phyloP scores from a whole-genome alignment of 2,888 invertebrate species.

The Cosmia pyralina region DNA sequence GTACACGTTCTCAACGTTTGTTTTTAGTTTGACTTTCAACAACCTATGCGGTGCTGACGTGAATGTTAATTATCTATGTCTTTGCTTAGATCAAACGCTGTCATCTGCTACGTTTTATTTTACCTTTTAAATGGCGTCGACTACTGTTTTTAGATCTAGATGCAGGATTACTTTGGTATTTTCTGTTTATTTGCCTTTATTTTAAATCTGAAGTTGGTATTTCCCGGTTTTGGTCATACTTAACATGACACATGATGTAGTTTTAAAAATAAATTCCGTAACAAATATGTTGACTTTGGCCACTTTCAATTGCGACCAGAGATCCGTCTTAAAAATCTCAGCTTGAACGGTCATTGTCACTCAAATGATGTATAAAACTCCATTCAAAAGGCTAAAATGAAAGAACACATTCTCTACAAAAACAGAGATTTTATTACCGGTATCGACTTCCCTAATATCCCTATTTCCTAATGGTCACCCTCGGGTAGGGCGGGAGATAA shows the following conservation, averaged over 20 bases:
- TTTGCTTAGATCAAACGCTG: conserved; percentile 42
- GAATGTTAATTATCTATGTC: conserved; percentile 58
- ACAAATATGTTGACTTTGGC: background rate
- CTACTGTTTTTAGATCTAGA: conserved; percentile 22
- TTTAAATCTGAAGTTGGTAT: background rate
- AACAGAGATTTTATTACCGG: conserved; percentile 32
- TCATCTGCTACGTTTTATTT: conserved; percentile 30
- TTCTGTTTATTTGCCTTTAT: background rate
- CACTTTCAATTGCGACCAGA: conserved; percentile 13
- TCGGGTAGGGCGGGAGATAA: conserved; percentile 78
- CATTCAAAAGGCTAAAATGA: background rate
- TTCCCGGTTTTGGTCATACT: background rate
- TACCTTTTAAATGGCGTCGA: conserved; percentile 18
- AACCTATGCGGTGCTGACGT: conserved; percentile 54
- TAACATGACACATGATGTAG: conserved; percentile 20
- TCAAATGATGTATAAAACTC: background rate
- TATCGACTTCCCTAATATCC: conserved; percentile 26
- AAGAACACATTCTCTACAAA: conserved; percentile 12
- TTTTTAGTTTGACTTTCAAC: conserved; percentile 64
- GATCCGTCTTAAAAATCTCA: conserved; percentile 9
- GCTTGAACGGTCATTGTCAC: conserved; percentile 3
- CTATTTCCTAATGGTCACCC: conserved; percentile 68
- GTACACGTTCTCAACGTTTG: conserved; percentile 9
- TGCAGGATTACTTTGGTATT: background rate
- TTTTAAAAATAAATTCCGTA: conserved; percentile 2